These are phyloP conservation scores for Rhagoletis zephyria DNA, from an alignment of 1,140 invertebrate species.

Conservation along the genomic window DNA sequence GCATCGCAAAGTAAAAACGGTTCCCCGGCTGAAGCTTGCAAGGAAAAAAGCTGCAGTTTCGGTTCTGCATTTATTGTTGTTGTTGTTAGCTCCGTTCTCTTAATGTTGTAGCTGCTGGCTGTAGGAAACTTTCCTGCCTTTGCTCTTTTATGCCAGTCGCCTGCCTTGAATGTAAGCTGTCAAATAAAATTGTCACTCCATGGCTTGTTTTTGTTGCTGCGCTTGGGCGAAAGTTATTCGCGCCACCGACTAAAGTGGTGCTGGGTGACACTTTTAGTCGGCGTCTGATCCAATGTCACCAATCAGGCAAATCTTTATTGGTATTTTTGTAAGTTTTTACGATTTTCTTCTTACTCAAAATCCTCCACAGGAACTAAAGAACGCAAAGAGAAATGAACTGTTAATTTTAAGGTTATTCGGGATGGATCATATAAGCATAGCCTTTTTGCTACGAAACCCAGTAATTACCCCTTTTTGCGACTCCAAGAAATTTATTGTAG, in stretches of 20 bases:
- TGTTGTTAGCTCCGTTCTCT: not conserved
- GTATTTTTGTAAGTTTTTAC: too few species aligned
- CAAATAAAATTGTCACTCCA: conserved; percentile 44
- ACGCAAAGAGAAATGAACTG: too few species aligned
- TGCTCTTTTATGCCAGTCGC: not conserved
- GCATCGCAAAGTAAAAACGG: not conserved
- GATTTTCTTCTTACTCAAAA: too few species aligned
- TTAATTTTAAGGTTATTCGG: too few species aligned
- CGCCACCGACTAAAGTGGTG: not conserved
- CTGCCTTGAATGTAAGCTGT: conserved; percentile 33
- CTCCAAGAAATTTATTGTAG: too few species aligned
- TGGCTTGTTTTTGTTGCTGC: not conserved
- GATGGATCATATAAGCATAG: too few species aligned
- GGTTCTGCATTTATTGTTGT: not conserved
- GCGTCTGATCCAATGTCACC: not conserved
- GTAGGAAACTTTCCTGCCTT: not conserved
- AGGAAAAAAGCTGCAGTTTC: not conserved
- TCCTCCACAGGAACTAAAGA: too few species aligned
- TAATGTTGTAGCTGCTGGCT: too few species aligned
- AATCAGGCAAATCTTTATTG: not conserved
- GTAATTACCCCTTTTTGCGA: too few species aligned
- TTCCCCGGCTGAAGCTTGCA: not conserved
- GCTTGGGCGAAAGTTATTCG: not conserved
- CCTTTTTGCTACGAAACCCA: too few species aligned
- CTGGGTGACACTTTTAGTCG: conserved; percentile 12